Conservation (phyloP, 2,888 invertebrate species). For the Cheilosia soror region DNA sequence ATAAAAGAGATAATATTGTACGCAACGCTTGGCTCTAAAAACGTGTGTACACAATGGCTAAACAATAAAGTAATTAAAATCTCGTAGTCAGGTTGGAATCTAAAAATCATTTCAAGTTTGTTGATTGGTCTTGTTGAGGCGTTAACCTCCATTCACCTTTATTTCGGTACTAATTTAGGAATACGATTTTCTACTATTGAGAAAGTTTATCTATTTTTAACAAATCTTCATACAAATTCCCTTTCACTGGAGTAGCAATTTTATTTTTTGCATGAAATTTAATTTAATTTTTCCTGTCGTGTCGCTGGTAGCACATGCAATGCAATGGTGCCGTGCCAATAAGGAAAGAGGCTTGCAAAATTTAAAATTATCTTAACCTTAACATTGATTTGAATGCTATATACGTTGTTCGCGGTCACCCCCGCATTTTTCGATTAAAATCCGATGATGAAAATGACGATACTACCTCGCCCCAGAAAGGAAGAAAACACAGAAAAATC, state of each 20-base stretch:
- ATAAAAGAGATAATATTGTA: conserved; percentile 38
- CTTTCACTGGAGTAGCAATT: conserved; percentile 59
- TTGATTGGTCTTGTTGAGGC: conserved; percentile 8
- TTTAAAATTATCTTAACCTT: conserved; percentile 59
- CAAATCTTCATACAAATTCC: conserved; percentile 20
- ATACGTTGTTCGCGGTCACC: conserved; percentile 18
- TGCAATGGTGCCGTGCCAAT: conserved; percentile 25
- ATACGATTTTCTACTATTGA: conserved; percentile 4
- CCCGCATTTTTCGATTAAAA: conserved; percentile 59
- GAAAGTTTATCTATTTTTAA: conserved; percentile 28
- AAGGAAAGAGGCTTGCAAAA: conserved; percentile 30
- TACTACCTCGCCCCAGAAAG: conserved; percentile 16
- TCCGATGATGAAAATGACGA: conserved; percentile 43
- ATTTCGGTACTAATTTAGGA: neutral
- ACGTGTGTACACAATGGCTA: conserved; percentile 17
- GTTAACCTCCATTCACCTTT: conserved; percentile 34
- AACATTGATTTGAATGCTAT: conserved; percentile 61
- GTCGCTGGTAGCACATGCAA: conserved; percentile 37
- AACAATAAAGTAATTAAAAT: conserved; percentile 38
- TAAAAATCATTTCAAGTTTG: conserved; percentile 36
- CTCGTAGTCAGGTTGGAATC: conserved; percentile 1
- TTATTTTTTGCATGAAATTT: conserved; percentile 12
- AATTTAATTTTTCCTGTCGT: conserved; percentile 10
- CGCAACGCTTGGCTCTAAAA: conserved; percentile 44
- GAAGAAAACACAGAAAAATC: conserved; percentile 54